These are phyloP conservation scores for Aphis gossypii DNA, from an alignment of 1,140 invertebrate genomes.

Conservation along the genomic window DNA sequence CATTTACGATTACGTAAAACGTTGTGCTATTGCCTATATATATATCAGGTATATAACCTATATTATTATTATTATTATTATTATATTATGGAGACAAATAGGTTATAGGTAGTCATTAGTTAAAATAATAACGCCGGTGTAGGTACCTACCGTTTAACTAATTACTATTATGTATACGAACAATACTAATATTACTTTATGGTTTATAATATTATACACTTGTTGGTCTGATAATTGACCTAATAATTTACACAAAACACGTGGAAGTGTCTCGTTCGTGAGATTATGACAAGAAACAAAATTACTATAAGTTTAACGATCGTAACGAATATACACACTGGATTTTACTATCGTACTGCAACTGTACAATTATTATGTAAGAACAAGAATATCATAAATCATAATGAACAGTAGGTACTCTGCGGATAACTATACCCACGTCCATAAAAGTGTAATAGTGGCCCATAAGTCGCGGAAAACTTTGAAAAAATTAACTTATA, in stretches of 20 bases:
- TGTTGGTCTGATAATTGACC: background rate
- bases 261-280: background rate
- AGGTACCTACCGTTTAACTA: background rate
- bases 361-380: background rate
- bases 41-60: background rate
- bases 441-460: background rate
- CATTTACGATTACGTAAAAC: background rate
- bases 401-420: background rate
- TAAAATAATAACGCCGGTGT: background rate
- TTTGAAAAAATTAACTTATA: background rate
- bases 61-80: background rate
- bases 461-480: background rate
- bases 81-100: background rate
- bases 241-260: background rate
- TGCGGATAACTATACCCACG: background rate
- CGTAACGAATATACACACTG: background rate
- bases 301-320: background rate
- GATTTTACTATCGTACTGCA: background rate
- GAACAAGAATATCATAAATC: background rate
- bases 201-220: background rate
- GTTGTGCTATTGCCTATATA: background rate
- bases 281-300: background rate
- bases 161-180: background rate
- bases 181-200: slow-evolving; percentile 18
- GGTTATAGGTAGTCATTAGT: background rate